Evolutionary conservation across 2,888 invertebrate genomes (phyloP).

Genomic region (Hermaeophaga mercurialis): DNA sequence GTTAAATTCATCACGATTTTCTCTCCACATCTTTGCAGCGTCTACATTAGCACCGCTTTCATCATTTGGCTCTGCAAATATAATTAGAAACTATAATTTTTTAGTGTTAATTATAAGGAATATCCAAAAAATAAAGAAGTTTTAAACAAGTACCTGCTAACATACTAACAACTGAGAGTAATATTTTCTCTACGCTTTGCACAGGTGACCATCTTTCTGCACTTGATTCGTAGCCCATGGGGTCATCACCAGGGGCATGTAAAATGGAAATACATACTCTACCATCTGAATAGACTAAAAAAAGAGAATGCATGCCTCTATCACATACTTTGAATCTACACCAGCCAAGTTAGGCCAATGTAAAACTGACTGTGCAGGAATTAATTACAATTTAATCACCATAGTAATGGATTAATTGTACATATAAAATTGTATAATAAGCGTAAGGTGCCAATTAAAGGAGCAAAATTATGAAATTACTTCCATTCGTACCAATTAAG

Average conservation of each 20-base stretch:
- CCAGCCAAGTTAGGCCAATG: no score
- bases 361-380: no score
- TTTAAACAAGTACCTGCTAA: conserved; percentile 72
- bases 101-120: no score
- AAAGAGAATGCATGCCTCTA: neutral
- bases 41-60: conserved; percentile 99
- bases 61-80: conserved; percentile 87
- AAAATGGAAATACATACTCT: conserved; percentile 98
- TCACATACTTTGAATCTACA: neutral
- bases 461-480: no score
- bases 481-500: no score
- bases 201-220: conserved; percentile 99
- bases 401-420: no score
- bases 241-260: conserved; percentile 99
- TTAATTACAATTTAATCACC: no score
- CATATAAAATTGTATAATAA: neutral
- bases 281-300: conserved; percentile 91
- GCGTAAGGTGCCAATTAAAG: no score
- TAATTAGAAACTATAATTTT: neutral
- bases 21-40: conserved; percentile 99
- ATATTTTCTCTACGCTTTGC: conserved; percentile 98
- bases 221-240: conserved; percentile 99
- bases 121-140: neutral
- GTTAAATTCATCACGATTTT: conserved; percentile 92
- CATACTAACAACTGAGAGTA: conserved; percentile 98